Base-by-base conservation (phyloP, 2,888 invertebrate genomes). In the Stenotaenia linearis region DNA sequence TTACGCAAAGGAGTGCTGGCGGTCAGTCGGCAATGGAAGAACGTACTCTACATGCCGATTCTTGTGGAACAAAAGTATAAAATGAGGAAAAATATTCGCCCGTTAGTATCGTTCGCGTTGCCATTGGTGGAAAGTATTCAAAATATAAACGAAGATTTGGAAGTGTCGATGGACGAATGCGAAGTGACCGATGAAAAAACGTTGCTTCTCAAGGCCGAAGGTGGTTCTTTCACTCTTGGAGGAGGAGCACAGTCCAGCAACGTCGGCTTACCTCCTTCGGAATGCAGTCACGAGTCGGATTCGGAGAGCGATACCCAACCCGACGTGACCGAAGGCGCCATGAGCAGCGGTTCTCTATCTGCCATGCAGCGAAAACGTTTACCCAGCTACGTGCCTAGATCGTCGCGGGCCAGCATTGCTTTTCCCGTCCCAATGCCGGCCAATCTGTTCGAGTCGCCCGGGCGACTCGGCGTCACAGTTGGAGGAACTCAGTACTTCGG, bases 1-100 rank as follows among this genome's bases (percentile, higher is more conserved):
- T 88, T 97, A 45, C 89, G 96, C 85, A 96, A 96, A 92, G 97
- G 97, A 32, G 93, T 98, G n/a, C 94, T 98, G 85, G 97, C 97
- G 30, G 88, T 98, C 79, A 96, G 96, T 84, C 90, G 97, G 0
- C 97, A 98, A 85, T 98, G 97, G 98, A 97, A 97, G 88, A 97
- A 96, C 86, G 93, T 95, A 2, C 88, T 98, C 23, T 97, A 97
- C 86, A 97, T 97, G 82, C 97, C 98, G 0, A 88, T 96, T 82
- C 88, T 97, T 56, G 90, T 96, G 79, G 95, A 95, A 84, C 94
- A 95, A 85, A 95, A 94, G 86, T 93, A 95, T 85, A 87, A 87
- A 82, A 84, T 86, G 21, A 84, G 85, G 81, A 93, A 94, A 85
- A 90, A 92, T 81, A 83, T 84, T 35, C 83, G 85, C 15, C 86